Percentiles rank a stretch among this genome's conserved stretches.
Conservation (phyloP, 2,888 invertebrate species). For the Brassicogethes aeneus region DNA sequence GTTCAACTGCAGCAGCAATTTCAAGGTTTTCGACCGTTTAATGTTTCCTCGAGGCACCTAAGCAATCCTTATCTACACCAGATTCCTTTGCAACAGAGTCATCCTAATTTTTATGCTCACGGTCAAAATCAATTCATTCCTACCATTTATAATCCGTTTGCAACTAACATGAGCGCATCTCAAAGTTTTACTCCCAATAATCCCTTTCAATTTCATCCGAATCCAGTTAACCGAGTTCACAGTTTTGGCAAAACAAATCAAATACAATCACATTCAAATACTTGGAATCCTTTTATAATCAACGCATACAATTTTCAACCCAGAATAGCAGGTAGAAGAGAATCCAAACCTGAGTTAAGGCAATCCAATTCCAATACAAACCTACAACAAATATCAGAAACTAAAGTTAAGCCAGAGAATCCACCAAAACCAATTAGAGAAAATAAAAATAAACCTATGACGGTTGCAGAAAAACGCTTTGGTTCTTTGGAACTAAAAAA, state of each 20-base stretch:
- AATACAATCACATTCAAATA: conserved; percentile 4
- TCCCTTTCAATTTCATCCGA: conserved; percentile 15
- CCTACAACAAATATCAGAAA: too few relatives aligned
- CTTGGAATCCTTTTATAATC: conserved; percentile 15
- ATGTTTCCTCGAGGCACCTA: conserved; percentile 5
- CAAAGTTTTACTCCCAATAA: conserved; percentile 1
- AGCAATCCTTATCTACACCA: conserved; percentile 14
- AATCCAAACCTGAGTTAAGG: conserved; percentile 28
- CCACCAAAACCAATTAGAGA: too few relatives aligned
- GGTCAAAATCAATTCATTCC: conserved; percentile 1
- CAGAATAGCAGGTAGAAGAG: conserved; percentile 29
- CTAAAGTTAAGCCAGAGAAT: too few relatives aligned
- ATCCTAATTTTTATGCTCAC: not conserved
- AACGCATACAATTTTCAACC: conserved; percentile 17
- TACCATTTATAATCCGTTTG: not conserved
- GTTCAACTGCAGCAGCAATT: conserved; percentile 5
- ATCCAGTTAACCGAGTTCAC: conserved; percentile 1
- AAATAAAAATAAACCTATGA: too few relatives aligned
- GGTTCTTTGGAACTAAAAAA: conserved; percentile 35
- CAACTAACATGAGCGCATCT: not conserved
- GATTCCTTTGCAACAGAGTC: not conserved
- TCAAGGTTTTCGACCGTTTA: too few relatives aligned
- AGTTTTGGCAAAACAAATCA: conserved; percentile 1
- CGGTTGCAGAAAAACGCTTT: conserved; percentile 26
- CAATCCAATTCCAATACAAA: conserved; percentile 31